Base-by-base conservation (phyloP, 1,140 invertebrate species). In the Temnothorax longispinosus region DNA sequence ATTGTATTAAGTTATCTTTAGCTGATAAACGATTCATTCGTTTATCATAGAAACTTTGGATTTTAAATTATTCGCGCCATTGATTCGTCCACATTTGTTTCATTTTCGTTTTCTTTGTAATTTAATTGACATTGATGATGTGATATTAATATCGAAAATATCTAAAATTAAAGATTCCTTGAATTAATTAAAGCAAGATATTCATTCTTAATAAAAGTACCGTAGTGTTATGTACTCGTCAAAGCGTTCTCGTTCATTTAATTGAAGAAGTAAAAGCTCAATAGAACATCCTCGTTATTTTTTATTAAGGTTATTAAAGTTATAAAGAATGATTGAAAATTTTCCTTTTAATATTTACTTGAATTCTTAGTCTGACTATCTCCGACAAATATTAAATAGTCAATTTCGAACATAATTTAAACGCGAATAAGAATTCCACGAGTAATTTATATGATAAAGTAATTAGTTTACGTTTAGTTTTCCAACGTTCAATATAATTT, bases 281-380 rank as follows among this genome's bases (percentile, higher is more conserved):
- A 27, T 38, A 10, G 11, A 65, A 78, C 21, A n/a, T 10, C 4
- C 11, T 35, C 11, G 1, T 44, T 32, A 38, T 78, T 78, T 65
- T 56, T 65, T 2, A 65, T 65, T 15, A 11, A 32, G 7, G 0
- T 78, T 78, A 65, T 78, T 78, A 47, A 78, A 50, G 35, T 50
- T 78, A 21, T 35, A 5, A 44, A n/a, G 3, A 76, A 77, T 64
- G 10, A 18, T 67, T 47, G 18, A 3, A 47, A 38, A 3, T 18
- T 77, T 77, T 60, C 44, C 54, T 60, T 62, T 44, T 35, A 64
- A 38, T 65, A 78, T 78, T 50, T 6, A 65, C 15, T 65, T 11
- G 18, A 35, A 50, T 78, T 78, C 27, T 47, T 47, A 35, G 5
- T 3, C 7, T 60, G 15, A 47, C 13, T 52, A 27, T 69, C 1